phyloP scores from a whole-genome alignment of 1,140 invertebrate genomes.

The Cepaea nemoralis region DNA sequence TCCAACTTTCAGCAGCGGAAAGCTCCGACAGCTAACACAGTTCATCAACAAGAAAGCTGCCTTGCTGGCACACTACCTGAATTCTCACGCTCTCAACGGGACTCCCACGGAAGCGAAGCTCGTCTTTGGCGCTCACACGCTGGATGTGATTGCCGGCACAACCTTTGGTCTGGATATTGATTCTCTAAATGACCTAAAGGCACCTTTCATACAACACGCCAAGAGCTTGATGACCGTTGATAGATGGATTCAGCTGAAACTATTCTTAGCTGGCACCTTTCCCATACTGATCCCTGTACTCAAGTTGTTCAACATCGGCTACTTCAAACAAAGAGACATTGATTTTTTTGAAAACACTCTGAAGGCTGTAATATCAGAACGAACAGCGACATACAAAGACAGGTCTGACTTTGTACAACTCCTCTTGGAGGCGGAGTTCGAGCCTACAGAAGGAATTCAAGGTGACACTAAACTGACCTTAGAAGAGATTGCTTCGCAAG shows the following conservation, averaged over 20 bases:
- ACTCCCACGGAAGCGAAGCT: too few species aligned
- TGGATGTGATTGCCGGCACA: conserved; percentile 57
- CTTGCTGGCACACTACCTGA: too few species aligned
- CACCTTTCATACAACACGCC: conserved; percentile 62
- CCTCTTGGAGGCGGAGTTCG: conserved; percentile 8
- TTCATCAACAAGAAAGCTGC: too few species aligned
- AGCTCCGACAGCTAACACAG: too few species aligned
- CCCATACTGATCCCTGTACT: background rate
- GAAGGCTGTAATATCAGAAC: background rate
- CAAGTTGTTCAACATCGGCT: background rate
- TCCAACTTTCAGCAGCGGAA: too few species aligned
- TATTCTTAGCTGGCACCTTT: background rate
- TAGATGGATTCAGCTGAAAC: background rate
- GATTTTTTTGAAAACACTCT: conserved; percentile 17
- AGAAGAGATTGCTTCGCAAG: conserved; percentile 79
- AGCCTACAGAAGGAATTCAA: background rate
- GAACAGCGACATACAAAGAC: background rate
- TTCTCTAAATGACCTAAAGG: conserved; percentile 72
- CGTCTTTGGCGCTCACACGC: too few species aligned
- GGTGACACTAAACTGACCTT: conserved; percentile 40
- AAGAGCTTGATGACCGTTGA: conserved; percentile 6
- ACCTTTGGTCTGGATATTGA: conserved; percentile 76
- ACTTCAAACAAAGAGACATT: background rate
- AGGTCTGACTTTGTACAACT: conserved; percentile 7
- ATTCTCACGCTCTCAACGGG: too few species aligned